Evolutionary conservation across 1,140 invertebrate genomes (phyloP), one percentile per base, ranked within the genome.

Genomic region (Heliconius congener): DNA sequence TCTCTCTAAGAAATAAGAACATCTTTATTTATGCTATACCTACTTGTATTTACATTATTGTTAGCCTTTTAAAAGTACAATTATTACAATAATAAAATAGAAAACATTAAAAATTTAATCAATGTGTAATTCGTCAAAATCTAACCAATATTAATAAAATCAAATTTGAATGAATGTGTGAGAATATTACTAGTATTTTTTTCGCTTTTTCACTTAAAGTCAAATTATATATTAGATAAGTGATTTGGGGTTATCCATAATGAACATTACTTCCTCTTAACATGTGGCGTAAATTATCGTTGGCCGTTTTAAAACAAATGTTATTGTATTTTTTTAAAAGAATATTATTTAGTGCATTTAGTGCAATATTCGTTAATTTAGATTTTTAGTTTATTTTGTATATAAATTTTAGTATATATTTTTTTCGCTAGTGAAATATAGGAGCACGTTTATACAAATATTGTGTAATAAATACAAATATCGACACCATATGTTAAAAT

Each of bases 401-500:
- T 72, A 39, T 39, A 72, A n/a, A 39, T n/a, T 72, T 72, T 72
- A 42, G 37, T 16, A 42, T n/a, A 39, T 72, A 11, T 72, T 16
- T 23, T 71, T 42, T 72, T 18, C 13, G 42, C 37, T 39, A 72
- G 71, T 72, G 2, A 72, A 2, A 52, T 52, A 72, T 72, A 39
- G 27, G 60, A 60, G 73, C 52, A 74, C 46, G 34, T 57, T 74
- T 74, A 37, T 27, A 13, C 30, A 72, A 57, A 23, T 30, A 72
- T 5, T 72, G 37, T 39, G 71, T 46, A 46, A 46, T 46, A 42
- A 19, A 42, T 37, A 39, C 37, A 72, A 72, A 72, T 70, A 42
- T 60, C 46, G 34, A 30, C 55, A 60, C 52, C 52, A 18, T 71
- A 73, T 71, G 19, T 30, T 74, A 74, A 73, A 76, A 42, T 77